Evolutionary conservation across 1,140 invertebrate genomes (phyloP).

Genomic region (Littorina saxatilis): DNA sequence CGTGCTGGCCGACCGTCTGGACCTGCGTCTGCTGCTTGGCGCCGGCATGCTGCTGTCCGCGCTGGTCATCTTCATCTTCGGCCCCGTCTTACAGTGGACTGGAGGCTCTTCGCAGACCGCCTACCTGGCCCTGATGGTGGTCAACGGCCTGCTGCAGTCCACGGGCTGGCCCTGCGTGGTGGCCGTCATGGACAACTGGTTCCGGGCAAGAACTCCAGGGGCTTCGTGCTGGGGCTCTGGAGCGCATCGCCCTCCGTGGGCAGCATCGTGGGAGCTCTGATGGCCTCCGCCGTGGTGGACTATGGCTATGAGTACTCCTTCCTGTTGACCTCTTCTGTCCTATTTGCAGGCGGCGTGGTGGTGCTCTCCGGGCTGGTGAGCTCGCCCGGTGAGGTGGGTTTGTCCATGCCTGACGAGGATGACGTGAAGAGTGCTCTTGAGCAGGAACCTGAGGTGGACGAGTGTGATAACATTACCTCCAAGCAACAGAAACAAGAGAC

Average conservation of each 20-base stretch:
- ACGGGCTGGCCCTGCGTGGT: constrained; percentile 96
- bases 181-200: constrained; percentile 96
- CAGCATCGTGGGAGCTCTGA: constrained; percentile 77
- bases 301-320: constrained; percentile 78
- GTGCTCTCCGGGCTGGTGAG: constrained; percentile 72
- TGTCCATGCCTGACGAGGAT: not conserved
- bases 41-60: constrained; percentile 2
- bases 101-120: constrained; percentile 74
- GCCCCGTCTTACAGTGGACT: constrained; percentile 75
- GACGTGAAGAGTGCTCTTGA: too few species aligned
- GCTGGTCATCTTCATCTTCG: constrained; percentile 76
- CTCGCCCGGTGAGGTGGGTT: constrained; percentile 69
- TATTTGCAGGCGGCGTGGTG: constrained; percentile 74
- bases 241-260: constrained; percentile 77
- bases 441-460: too few species aligned
- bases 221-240: constrained; percentile 77
- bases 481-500: too few species aligned
- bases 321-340: constrained; percentile 72
- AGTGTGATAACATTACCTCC: too few species aligned
- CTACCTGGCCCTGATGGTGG: constrained; percentile 79
- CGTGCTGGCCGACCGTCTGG: not conserved
- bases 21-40: not conserved
- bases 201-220: constrained; percentile 87
- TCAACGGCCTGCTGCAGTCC: constrained; percentile 93
- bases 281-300: constrained; percentile 74